Base-by-base conservation (phyloP, 2,888 invertebrate genomes). In the Dryomyza anilis region DNA sequence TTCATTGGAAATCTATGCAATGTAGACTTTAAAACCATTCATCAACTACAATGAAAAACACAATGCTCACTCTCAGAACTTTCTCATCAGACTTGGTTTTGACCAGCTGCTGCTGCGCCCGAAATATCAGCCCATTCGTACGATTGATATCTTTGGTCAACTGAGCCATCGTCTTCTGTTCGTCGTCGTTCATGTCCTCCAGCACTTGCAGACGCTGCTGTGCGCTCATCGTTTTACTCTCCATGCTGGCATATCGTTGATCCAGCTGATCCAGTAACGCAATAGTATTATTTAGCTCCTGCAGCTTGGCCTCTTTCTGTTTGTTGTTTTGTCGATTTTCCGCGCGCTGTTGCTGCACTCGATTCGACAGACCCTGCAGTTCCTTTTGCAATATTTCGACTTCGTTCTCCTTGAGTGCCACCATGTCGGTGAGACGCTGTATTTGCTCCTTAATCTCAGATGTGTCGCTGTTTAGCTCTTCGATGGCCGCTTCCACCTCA, bases 401-500 rank as follows among this genome's bases (percentile, higher is more conserved):
- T 72, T 86, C 86, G 67, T 81, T 84, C n/a, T 79, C 80, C 64
- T 85, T 77, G 2, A 84, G 66, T 19, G 79, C 52, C 2, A 82
- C 70, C 25, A 76, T 70, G 23, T 86, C 84, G 1, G 74, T 64
- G 1, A 84, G 62, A 5, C 79, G 75, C 53, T 78, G 76, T 8
- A 85, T 79, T 45, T 81, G 70, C 60, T 81, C 81, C 63, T 78
- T 78, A 14, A 77, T 62, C 14, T 74, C 73, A 0, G 85, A 84
- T 21, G 81, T 81, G 21, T 81, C 73, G 0, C 70, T 67, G 67
- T 86, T 86, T 2, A 85, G 66, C 27, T 80, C 74, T 48, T 82
- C 78, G 16, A 85, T 85, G 61, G 80, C 75, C 8, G 74, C 65
- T 71, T 86, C 84, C 5, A 85, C 70, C 66, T 85, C 82, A 46